Conservation (phyloP, 2,113 vertebrate species). For the Drymodes brunneopygia region DNA sequence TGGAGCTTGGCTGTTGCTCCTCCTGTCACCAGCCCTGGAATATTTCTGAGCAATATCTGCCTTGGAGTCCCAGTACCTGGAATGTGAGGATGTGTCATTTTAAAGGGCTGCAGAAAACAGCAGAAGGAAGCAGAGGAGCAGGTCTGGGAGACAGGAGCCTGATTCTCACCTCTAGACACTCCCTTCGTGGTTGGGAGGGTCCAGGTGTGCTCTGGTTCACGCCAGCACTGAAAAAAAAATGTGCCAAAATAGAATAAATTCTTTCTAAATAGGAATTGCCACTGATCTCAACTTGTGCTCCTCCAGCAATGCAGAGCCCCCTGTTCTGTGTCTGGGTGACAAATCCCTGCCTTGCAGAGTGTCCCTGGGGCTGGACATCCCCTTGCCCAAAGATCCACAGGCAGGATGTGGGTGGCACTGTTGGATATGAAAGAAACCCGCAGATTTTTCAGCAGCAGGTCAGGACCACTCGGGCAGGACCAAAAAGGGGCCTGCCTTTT, state of each 20-base stretch:
- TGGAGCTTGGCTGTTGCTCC: neutral
- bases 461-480: too few species aligned
- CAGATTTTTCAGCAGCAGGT: too few species aligned
- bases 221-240: neutral
- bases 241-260: neutral
- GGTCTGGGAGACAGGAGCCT: neutral
- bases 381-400: neutral
- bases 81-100: neutral
- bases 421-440: too few species aligned
- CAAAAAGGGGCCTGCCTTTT: too few species aligned
- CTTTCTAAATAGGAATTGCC: neutral
- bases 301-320: accelerated
- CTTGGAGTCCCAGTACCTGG: neutral
- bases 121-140: neutral
- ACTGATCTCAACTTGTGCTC: neutral
- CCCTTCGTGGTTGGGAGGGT: neutral
- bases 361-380: neutral
- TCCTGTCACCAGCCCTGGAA: neutral
- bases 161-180: neutral
- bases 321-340: neutral
- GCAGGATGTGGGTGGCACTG: too few species aligned
- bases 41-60: neutral
- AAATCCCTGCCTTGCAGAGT: neutral
- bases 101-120: neutral
- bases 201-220: neutral